Conservation (phyloP, 2,888 invertebrate species). For the Neelides folsomi region DNA sequence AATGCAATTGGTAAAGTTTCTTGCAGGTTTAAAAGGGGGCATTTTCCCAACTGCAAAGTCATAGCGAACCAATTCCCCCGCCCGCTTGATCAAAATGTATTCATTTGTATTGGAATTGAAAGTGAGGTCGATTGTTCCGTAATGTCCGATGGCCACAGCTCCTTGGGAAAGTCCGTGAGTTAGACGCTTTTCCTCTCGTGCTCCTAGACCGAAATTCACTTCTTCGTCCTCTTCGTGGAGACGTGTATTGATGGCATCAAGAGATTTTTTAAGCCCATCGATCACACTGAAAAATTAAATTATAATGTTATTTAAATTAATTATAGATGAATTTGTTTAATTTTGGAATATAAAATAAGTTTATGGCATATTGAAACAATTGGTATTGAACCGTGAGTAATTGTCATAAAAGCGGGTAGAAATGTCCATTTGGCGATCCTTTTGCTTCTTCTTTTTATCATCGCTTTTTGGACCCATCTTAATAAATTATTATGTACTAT, state of each 20-base stretch:
- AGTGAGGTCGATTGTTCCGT: constrained; percentile 25
- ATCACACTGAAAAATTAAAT: constrained; percentile 14
- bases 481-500: too few species aligned
- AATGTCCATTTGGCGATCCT: constrained; percentile 6
- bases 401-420: constrained; percentile 11
- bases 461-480: background rate
- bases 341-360: too few species aligned
- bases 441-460: background rate
- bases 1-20: constrained; percentile 23
- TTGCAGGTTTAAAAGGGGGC: constrained; percentile 9
- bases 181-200: constrained; percentile 24
- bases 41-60: constrained; percentile 24
- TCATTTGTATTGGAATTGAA: constrained; percentile 28
- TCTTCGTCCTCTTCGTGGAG: constrained; percentile 16
- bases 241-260: constrained; percentile 17
- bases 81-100: constrained; percentile 25
- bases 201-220: constrained; percentile 26
- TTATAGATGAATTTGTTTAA: too few species aligned
- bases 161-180: constrained; percentile 30
- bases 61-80: constrained; percentile 22
- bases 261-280: constrained; percentile 20
- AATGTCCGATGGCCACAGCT: constrained; percentile 20
- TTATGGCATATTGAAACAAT: too few species aligned
- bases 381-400: constrained; percentile 2
- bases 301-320: too few species aligned